These are phyloP conservation scores for Aphaenogaster ashmeadi DNA, from an alignment of 1,140 invertebrate genomes.

Conservation along the genomic window DNA sequence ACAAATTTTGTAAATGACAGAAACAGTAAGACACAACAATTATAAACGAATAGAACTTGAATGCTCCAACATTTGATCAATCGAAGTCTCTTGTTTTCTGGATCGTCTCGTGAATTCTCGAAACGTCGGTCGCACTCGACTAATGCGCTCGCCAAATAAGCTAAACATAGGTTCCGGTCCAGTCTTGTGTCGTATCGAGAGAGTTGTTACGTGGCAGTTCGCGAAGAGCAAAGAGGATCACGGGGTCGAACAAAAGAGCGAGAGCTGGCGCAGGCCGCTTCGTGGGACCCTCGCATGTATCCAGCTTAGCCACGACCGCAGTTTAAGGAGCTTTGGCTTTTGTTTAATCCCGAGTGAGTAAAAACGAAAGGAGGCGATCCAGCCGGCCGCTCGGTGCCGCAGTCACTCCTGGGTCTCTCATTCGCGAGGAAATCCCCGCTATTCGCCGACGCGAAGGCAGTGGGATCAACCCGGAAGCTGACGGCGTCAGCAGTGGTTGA, in stretches of 20 bases:
- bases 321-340: slow-evolving; percentile 87
- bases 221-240: slow-evolving; percentile 77
- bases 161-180: slow-evolving; percentile 69
- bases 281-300: slow-evolving; percentile 84
- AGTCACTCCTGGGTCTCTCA: slow-evolving; percentile 79
- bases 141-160: slow-evolving; percentile 63
- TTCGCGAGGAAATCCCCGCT: slow-evolving; percentile 78
- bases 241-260: slow-evolving; percentile 81
- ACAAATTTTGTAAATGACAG: too few relatives aligned
- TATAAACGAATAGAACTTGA: slow-evolving; percentile 5
- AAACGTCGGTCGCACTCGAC: slow-evolving; percentile 16
- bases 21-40: neutral
- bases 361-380: slow-evolving; percentile 84
- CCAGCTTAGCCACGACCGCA: slow-evolving; percentile 86
- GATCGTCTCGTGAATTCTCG: slow-evolving; percentile 13
- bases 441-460: slow-evolving; percentile 60
- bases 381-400: slow-evolving; percentile 49
- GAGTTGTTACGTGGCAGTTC: slow-evolving; percentile 75
- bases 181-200: slow-evolving; percentile 67
- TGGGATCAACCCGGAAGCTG: slow-evolving; percentile 71
- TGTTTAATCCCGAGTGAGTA: slow-evolving; percentile 86
- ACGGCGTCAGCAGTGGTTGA: slow-evolving; percentile 36
- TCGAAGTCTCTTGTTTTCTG: neutral
- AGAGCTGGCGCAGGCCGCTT: slow-evolving; percentile 52
- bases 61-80: neutral